These are phyloP conservation scores for Oasisia sp. DNA, from an alignment of 2,888 invertebrate species.

Conservation along the genomic window DNA sequence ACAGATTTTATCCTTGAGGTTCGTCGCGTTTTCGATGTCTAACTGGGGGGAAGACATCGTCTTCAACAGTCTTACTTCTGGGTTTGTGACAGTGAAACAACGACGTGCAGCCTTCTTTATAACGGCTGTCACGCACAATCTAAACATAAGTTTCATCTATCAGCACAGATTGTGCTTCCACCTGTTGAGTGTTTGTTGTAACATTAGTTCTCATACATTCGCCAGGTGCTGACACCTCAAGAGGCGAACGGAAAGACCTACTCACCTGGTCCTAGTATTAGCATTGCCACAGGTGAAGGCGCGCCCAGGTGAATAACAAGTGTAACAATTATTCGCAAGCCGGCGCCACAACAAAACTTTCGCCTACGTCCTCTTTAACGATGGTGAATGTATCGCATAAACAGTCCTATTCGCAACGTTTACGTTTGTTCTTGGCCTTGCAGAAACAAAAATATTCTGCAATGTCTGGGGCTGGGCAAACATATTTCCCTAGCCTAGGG, in stretches of 20 bases:
- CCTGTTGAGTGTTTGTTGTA: background rate
- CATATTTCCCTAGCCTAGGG: too few relatives aligned
- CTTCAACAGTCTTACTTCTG: background rate
- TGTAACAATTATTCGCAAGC: background rate
- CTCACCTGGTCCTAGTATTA: too few relatives aligned
- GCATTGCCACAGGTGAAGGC: background rate
- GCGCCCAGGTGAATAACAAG: background rate
- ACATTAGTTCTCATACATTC: background rate
- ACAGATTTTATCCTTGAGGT: background rate
- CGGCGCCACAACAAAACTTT: background rate
- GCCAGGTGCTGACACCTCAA: background rate
- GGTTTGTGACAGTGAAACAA: background rate
- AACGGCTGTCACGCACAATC: background rate
- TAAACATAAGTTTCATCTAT: background rate
- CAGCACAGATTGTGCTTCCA: background rate
- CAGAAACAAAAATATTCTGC: background rate
- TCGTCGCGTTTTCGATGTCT: background rate
- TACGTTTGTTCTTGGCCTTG: background rate
- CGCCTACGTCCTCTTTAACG: background rate
- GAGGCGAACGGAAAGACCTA: background rate
- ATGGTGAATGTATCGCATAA: background rate
- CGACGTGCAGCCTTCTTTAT: background rate
- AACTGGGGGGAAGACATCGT: background rate
- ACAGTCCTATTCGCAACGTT: background rate
- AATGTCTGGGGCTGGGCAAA: too few relatives aligned